A percentile compares a stretch with the other conserved stretches of the same genome.
Evolutionary conservation across 1,140 invertebrate species (phyloP).

Genomic region (Neotoxoptera formosana): DNA sequence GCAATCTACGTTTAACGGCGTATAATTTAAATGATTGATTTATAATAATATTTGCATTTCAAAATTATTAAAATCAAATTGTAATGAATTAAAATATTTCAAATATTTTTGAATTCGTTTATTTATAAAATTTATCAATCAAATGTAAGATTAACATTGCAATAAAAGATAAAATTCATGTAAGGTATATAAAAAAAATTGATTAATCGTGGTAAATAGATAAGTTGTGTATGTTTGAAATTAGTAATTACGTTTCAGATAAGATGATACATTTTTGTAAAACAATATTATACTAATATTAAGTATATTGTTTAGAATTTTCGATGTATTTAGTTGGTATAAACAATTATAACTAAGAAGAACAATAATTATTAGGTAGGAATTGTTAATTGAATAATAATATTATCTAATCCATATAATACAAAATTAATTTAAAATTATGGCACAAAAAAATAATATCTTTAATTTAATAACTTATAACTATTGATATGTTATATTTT

Average conservation of each 20-base stretch:
- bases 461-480: no score
- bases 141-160: neutral
- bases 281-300: neutral
- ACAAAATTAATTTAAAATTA: neutral
- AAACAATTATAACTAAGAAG: neutral
- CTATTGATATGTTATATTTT: no score
- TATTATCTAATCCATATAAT: neutral
- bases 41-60: neutral
- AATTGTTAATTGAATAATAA: neutral
- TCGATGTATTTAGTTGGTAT: neutral
- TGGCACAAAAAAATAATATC: no score
- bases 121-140: neutral
- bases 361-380: neutral
- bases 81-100: neutral
- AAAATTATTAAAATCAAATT: neutral
- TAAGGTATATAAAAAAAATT: neutral
- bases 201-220: neutral
- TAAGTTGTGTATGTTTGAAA: neutral
- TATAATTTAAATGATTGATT: slow-evolving; percentile 5
- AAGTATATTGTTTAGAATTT: neutral
- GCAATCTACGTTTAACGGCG: neutral
- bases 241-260: no score
- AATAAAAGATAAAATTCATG: neutral
- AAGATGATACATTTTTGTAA: neutral
- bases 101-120: neutral